These are phyloP conservation scores for Leptopilina syphax DNA, from an alignment of 2,888 invertebrate genomes.

Conservation along the genomic window DNA sequence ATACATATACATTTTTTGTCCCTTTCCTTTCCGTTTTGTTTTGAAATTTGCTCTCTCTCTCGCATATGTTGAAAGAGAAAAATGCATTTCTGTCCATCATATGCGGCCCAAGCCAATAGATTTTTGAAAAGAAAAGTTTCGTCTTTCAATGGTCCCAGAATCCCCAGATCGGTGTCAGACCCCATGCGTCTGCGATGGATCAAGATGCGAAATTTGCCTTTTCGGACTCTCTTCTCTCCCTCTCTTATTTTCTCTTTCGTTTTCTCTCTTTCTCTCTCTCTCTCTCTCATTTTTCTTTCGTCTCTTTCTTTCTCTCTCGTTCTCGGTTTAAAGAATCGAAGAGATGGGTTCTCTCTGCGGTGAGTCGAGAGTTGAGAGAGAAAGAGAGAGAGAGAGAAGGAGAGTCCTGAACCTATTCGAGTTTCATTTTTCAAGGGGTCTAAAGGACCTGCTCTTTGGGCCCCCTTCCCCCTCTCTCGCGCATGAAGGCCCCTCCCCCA, in stretches of 20 bases:
- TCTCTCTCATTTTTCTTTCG: not conserved
- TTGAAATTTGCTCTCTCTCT: conserved; percentile 20
- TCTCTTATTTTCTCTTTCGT: not conserved
- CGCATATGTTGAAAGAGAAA: conserved; percentile 20
- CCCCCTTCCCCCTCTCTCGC: conserved; percentile 1
- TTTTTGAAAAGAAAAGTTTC: conserved; percentile 39
- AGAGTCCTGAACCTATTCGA: conserved; percentile 31
- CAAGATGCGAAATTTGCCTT: conserved; percentile 41
- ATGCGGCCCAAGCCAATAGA: conserved; percentile 21
- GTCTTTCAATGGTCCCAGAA: conserved; percentile 36
- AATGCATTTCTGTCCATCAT: conserved; percentile 26
- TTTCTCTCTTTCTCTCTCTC: not conserved
- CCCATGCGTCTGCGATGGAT: conserved; percentile 37
- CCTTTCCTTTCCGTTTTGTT: conserved; percentile 14
- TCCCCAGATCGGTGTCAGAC: conserved; percentile 35
- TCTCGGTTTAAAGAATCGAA: conserved; percentile 19
- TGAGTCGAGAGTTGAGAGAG: not conserved
- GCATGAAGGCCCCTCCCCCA: not conserved
- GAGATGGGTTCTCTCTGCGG: conserved; percentile 34
- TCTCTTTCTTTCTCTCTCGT: not conserved
- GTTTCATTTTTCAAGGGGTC: conserved; percentile 41
- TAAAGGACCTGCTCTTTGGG: conserved; percentile 34
- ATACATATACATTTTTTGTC: not conserved
- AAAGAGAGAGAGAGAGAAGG: too few species aligned
- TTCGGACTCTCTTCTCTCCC: not conserved